These are phyloP conservation scores for Heteropelma amictum DNA, from an alignment of 2,888 invertebrate species.

Conservation along the genomic window DNA sequence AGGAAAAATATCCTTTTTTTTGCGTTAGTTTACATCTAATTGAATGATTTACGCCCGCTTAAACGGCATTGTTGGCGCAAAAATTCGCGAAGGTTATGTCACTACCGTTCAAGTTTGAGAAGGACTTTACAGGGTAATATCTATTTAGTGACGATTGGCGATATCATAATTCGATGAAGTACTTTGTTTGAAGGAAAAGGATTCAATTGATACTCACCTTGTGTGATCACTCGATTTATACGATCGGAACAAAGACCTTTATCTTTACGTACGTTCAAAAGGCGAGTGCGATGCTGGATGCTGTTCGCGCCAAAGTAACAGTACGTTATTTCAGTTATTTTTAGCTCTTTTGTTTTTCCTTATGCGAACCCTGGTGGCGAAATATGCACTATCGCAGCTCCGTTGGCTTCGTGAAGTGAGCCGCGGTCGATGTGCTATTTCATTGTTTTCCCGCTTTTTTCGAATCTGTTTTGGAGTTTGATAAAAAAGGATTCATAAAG, in stretches of 20 bases:
- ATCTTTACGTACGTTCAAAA: slow-evolving; percentile 43
- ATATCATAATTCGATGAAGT: no score
- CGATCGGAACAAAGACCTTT: not conserved
- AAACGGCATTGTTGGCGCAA: slow-evolving; percentile 19
- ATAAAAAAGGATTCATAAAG: no score
- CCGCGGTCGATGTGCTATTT: no score
- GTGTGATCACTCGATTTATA: not conserved
- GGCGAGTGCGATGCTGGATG: slow-evolving; percentile 17
- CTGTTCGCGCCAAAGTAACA: slow-evolving; percentile 48
- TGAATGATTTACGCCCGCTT: not conserved
- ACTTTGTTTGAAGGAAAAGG: not conserved
- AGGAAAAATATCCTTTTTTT: not conserved
- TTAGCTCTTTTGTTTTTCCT: not conserved
- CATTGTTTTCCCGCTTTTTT: no score
- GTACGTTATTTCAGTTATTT: slow-evolving; percentile 10
- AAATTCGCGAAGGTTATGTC: slow-evolving; percentile 33
- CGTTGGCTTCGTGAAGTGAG: not conserved
- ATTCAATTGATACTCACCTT: slow-evolving; percentile 19
- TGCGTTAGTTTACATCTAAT: no score
- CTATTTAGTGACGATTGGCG: no score
- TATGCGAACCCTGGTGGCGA: not conserved
- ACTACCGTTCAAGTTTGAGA: not conserved
- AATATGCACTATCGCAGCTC: not conserved
- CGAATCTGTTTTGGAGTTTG: no score
- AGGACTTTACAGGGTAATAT: no score